Percentiles rank a stretch among this genome's conserved stretches.
phyloP scores from a whole-genome alignment of 2,888 invertebrate genomes.

The Pterostichus niger region DNA sequence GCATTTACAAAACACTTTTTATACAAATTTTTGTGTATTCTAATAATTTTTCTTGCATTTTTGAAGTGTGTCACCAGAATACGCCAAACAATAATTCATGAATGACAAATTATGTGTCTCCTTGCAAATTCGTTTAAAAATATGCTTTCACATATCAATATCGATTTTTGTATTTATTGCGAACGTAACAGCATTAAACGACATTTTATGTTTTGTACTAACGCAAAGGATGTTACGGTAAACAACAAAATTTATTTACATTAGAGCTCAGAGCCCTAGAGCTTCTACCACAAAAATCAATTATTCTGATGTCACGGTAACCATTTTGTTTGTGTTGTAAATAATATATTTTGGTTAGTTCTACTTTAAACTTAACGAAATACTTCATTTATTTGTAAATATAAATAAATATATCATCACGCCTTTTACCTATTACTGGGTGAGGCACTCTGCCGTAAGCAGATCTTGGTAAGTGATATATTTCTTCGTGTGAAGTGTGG shows the following conservation, averaged over 20 bases:
- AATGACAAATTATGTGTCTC: conserved; percentile 31
- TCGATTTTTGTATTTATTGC: not conserved
- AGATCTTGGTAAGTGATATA: too few relatives aligned
- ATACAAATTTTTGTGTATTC: too few relatives aligned
- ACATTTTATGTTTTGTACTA: not conserved
- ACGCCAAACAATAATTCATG: not conserved
- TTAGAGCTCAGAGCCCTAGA: not conserved
- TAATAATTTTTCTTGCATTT: conserved; percentile 23
- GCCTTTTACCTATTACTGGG: too few relatives aligned
- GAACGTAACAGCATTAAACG: conserved; percentile 1
- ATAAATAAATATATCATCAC: too few relatives aligned
- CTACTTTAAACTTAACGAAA: too few relatives aligned
- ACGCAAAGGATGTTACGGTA: conserved; percentile 10
- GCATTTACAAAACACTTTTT: not conserved
- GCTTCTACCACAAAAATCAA: not conserved
- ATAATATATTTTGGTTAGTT: not conserved
- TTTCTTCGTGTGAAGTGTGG: too few relatives aligned
- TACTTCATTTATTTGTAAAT: too few relatives aligned
- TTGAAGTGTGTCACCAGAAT: conserved; percentile 7
- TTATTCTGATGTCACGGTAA: not conserved
- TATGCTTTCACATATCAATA: conserved; percentile 41
- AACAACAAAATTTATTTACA: conserved; percentile 17
- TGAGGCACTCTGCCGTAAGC: too few relatives aligned
- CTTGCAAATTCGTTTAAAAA: conserved; percentile 8
- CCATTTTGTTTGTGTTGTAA: not conserved